These are phyloP conservation scores for Chiroxiphia lanceolata DNA, from an alignment of 2,797 vertebrate species.

Conservation along the genomic window DNA sequence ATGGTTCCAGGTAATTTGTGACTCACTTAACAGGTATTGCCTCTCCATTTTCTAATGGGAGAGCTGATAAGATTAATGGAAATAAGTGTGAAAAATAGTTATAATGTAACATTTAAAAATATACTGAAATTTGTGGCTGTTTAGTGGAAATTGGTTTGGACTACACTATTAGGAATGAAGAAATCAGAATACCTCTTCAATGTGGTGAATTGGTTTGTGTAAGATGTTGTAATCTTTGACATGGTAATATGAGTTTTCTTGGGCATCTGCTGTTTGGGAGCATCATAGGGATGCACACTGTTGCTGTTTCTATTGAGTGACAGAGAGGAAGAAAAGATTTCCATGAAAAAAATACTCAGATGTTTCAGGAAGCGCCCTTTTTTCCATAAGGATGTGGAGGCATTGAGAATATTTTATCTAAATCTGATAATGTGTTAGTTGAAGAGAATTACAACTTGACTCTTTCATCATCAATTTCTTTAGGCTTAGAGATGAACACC, in stretches of 20 bases:
- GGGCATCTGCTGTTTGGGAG: not conserved
- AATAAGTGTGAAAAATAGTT: not conserved
- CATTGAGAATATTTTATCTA: not conserved
- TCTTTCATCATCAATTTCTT: not conserved
- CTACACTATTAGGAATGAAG: not conserved
- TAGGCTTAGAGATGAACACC: not conserved
- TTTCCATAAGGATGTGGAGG: not conserved
- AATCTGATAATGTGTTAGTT: not conserved
- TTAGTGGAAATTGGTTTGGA: not conserved
- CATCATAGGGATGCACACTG: fast-evolving
- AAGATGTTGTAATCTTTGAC: not conserved
- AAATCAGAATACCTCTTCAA: not conserved
- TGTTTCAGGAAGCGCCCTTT: not conserved
- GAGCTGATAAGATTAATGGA: not conserved
- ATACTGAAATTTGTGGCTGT: not conserved
- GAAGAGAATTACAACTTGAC: not conserved
- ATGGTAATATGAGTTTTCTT: not conserved
- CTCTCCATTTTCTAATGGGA: not conserved
- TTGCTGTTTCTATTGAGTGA: not conserved
- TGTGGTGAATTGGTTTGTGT: not conserved
- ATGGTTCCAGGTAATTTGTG: not conserved
- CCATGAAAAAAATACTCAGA: not conserved
- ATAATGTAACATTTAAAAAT: not conserved
- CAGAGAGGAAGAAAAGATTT: not conserved
- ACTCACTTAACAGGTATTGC: not conserved